Evolutionary conservation across 2,888 invertebrate species (phyloP), one percentile per base, ranked within the genome.

Genomic region (Pelosia muscerda): DNA sequence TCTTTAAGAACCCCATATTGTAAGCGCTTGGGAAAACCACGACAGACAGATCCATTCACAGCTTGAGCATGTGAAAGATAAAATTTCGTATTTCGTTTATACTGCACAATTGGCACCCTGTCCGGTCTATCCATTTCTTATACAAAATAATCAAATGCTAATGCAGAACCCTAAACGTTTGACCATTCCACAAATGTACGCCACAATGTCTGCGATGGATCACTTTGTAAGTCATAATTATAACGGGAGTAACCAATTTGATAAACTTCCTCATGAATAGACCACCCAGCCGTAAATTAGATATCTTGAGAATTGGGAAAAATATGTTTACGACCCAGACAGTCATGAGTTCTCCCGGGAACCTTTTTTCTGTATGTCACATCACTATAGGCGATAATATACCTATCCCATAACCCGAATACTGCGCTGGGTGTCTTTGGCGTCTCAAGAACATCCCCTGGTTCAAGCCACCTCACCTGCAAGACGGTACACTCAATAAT

Each of bases 241-340:
- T 61, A 42, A 26, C n/a, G 22, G 61, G 26, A 49, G 49, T 61
- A 13, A 49, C 61, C 22, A 61, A 28, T 61, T 61, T 61, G 26
- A 6, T 28, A 1, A 23, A 23, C 10, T 38, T 15, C 38, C 15
- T 38, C 15, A 15, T 8, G 23, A 59, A 22, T 59, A 23, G 59
- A 59, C 34, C 34, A 23, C 59, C n/a, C 61, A 22, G 11, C 1
- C 23, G 23, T 23, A 15, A 55, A 55, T 55, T 23, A 55, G 23
- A 4, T 5, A 6, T 19, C 6, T 42, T 42, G 19, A 42, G 15
- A 19, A 38, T 15, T 38, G 38, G 15, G 15, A 38, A 38, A 38
- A 2, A 49, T 49, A 49, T 8, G 2, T 49, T n/a, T 0, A 15
- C 5, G 19, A 13, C 5, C 9, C 6, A 19, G 15, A 38, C 1